Evolutionary conservation across 2,797 vertebrate genomes (phyloP).

Genomic region (Arvicola amphibius): DNA sequence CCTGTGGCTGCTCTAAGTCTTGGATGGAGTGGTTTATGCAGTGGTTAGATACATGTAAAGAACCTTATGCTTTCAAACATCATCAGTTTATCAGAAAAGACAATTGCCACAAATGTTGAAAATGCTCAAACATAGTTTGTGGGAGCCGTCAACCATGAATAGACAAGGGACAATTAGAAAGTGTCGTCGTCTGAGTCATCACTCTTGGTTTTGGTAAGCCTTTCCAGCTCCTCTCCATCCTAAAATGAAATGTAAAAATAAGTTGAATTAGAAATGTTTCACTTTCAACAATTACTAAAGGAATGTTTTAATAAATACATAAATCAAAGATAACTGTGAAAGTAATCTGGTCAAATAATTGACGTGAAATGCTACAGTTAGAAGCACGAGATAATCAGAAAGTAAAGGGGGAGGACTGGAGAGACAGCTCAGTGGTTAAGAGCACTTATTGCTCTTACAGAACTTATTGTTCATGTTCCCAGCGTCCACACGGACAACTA

Average conservation of each 20-base stretch:
- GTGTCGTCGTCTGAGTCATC: slow-evolving; percentile 96
- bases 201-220: slow-evolving; percentile 92
- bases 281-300: slow-evolving; percentile 35
- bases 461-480: not conserved
- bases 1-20: slow-evolving; percentile 35
- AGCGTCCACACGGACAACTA: not conserved
- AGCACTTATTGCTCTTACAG: not conserved
- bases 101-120: slow-evolving; percentile 53
- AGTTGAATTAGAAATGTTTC: slow-evolving; percentile 9
- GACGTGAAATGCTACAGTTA: slow-evolving; percentile 39
- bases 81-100: slow-evolving; percentile 66
- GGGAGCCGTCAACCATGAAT: slow-evolving; percentile 18
- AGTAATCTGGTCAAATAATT: slow-evolving; percentile 31
- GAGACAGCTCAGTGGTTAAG: not conserved
- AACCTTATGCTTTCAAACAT: slow-evolving; percentile 39
- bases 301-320: not conserved
- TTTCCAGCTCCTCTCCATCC: slow-evolving; percentile 97
- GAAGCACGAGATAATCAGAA: slow-evolving; percentile 38
- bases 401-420: not conserved
- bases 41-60: slow-evolving; percentile 51
- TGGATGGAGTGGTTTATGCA: not conserved
- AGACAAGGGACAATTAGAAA: slow-evolving; percentile 79
- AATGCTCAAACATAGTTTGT: slow-evolving; percentile 43
- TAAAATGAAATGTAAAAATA: slow-evolving; percentile 84
- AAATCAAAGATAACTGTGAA: not conserved